phyloP scores from a whole-genome alignment of 2,797 vertebrate genomes.

The Gephyroberyx darwinii region DNA sequence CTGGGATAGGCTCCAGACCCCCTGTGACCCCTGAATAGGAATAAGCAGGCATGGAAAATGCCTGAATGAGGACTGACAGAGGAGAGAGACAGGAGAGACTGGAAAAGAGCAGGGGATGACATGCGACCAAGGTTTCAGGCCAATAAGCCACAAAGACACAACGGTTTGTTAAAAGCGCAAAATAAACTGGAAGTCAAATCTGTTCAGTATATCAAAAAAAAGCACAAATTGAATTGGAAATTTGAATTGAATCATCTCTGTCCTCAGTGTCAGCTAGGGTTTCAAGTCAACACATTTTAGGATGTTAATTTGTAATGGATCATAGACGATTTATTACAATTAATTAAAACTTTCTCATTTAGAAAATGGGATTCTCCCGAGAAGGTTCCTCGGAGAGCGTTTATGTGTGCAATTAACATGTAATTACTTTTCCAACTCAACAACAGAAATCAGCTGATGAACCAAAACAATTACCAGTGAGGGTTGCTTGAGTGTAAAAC shows the following conservation, averaged over 20 bases:
- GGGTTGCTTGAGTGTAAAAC: not conserved
- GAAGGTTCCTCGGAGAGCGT: conserved; percentile 19
- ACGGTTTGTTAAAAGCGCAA: not conserved
- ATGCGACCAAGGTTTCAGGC: conserved; percentile 28
- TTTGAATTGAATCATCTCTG: not conserved
- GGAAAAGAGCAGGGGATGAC: not conserved
- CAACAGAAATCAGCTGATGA: conserved; percentile 11
- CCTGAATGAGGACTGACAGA: not conserved
- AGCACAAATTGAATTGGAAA: not conserved
- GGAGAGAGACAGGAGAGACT: not conserved
- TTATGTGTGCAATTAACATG: conserved; percentile 23
- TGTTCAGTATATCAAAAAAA: not conserved
- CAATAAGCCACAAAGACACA: not conserved
- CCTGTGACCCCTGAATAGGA: no score
- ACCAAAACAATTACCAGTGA: not conserved
- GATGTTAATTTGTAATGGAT: conserved; percentile 33
- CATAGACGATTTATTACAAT: conserved; percentile 25
- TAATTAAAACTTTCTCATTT: conserved; percentile 20
- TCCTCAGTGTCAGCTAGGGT: not conserved
- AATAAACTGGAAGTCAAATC: conserved; percentile 17
- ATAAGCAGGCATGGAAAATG: no score
- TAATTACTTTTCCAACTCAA: conserved; percentile 29
- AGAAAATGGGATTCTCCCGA: conserved; percentile 41
- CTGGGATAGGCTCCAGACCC: no score
- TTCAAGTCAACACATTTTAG: conserved; percentile 22